Evolutionary conservation across 2,797 vertebrate species (phyloP), one percentile per base, ranked within the genome.

Genomic region (Mycteria americana): DNA sequence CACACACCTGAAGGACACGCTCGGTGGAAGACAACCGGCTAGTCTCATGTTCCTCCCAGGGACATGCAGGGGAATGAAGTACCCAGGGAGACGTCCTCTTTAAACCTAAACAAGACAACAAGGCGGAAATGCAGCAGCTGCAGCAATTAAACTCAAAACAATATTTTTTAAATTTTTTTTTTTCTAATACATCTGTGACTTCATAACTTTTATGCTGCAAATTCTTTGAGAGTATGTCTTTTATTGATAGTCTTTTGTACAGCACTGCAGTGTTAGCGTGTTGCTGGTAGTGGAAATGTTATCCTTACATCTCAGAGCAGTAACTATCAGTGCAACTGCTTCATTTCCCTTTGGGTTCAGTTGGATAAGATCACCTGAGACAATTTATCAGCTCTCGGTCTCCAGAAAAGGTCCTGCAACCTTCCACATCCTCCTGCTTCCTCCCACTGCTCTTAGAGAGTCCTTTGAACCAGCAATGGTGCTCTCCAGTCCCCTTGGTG

Each of bases 1-100:
- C 43, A 14, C 28, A 5, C 13, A 0, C 7, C 13, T 9, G 11
- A 35, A 67, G 19, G 50, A 17, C 24, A n/a, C 0, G 0, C 2
- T 8, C 0, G 0, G 11, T 4, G 10, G 13, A 19, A 79, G 41
- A 22, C 2, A 21, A 23, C 31, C 31, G 60, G 6, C 18, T 67
- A 14, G 16, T 4, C 15, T 27, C 15, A 10, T 31, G 12, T 27
- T 31, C 10, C 7, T 63, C 35, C 24, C 37, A 69, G 12, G 27
- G 41, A 63, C 4, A 22, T 8, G 11, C 27, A 24, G 35, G 30
- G 13, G 8, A 57, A 46, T 3, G n/a, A 57, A 62, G 8, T 13
- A 46, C 41, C 54, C 31, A 6, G 31, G 31, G 33, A 30, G 28
- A 85, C 86, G 27, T 80, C 76, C 6, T 59, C 33, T 59, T 63